Evolutionary conservation across 2,888 invertebrate genomes (phyloP), one percentile per base, ranked within the genome.

Genomic region (Cheilosia scutellata): DNA sequence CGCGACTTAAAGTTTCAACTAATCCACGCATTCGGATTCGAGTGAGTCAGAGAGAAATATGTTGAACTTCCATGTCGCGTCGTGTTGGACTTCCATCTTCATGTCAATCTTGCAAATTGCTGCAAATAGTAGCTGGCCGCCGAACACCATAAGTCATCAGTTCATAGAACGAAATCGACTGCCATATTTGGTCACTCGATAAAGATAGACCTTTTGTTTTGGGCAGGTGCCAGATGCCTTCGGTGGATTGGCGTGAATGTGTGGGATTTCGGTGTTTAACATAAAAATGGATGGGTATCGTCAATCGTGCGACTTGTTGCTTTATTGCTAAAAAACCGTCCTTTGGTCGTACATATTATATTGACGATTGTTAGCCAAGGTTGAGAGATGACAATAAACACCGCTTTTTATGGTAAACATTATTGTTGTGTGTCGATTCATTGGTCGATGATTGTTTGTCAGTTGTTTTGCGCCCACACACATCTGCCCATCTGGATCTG

Each of bases 11-110:
- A 13, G 44, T 49, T 53, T 63, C 63, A 55, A 40, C 62, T 16
- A 2, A 16, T n/a, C 16, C 11, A 57, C 57, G 37, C 47, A 13
- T 58, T n/a, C 31, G 27, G 25, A 13, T 58, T n/a, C 31, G 27
- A 31, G 40, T 82, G 75, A 75, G 75, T 75, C 76, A 76, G 63
- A 63, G 27, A 42, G 27, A 66, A 62, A 68, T 55, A 57, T 57
- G 57, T 83, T 63, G 63, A 84, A 79, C 74, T 79, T 68, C 62
- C 65, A 83, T 33, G 62, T 74, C 55, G 29, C 29, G 66, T 76
- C 65, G 31, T 58, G 55, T 33, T 33, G 31, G 55, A 55, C 51
- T 51, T 27, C 51, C 25, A 51, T 55, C 55, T 55, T 31, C 16
- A 31, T 31, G 55, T 55, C 55, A 31, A 55, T 55, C 55, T 13